phyloP scores from a whole-genome alignment of 2,888 invertebrate genomes.

The Norana najaformis region DNA sequence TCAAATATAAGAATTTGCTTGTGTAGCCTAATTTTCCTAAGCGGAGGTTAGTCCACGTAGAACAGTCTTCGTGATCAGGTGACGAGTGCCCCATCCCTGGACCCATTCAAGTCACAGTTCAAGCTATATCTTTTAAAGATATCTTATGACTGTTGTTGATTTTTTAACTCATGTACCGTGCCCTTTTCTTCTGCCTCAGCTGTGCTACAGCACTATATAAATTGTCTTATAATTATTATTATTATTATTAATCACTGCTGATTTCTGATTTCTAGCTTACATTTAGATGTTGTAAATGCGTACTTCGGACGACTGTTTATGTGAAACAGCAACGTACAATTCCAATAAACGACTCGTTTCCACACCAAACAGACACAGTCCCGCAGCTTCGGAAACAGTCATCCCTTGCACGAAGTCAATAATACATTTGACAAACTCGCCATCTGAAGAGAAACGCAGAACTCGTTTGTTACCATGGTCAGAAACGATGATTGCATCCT shows the following conservation, averaged over 20 bases:
- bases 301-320: not conserved
- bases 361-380: not conserved
- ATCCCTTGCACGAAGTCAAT: not conserved
- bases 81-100: too few relatives aligned
- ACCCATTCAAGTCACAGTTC: too few relatives aligned
- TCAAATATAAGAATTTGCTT: not conserved
- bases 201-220: too few relatives aligned
- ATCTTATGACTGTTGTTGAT: too few relatives aligned
- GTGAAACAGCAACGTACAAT: not conserved
- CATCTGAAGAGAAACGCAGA: not conserved
- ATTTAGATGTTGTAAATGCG: not conserved
- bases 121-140: too few relatives aligned
- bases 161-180: too few relatives aligned
- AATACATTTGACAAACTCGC: not conserved
- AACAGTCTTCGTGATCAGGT: too few relatives aligned
- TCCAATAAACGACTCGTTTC: not conserved
- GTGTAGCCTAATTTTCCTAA: not conserved
- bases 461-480: conserved; percentile 15
- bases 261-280: not conserved
- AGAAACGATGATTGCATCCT: not conserved
- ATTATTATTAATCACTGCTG: not conserved
- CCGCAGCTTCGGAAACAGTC: not conserved
- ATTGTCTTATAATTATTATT: too few relatives aligned
- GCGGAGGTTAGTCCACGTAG: too few relatives aligned
- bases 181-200: too few relatives aligned